Evolutionary conservation across 2,888 invertebrate genomes (phyloP).

Genomic region (Galeruca laticollis): DNA sequence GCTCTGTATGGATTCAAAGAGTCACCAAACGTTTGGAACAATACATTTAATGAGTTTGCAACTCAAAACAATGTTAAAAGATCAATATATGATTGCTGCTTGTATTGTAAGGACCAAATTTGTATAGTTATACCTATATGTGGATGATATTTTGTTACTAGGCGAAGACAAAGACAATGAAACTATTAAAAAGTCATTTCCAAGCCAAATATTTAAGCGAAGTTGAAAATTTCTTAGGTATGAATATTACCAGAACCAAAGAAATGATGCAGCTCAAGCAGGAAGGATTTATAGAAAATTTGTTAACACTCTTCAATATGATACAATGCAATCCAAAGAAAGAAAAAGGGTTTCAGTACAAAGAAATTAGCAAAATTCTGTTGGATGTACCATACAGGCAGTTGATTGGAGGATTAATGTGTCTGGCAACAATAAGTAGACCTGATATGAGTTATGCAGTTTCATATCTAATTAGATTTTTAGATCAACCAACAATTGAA

Average conservation of each 20-base stretch:
- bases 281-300: constrained; percentile 38
- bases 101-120: constrained; percentile 40
- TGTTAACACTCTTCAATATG: constrained; percentile 38
- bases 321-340: constrained; percentile 22
- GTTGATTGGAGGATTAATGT: constrained; percentile 45
- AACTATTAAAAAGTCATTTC: constrained; percentile 33
- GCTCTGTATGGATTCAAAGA: constrained; percentile 34
- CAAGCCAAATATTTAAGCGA: constrained; percentile 31
- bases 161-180: constrained; percentile 21
- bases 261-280: constrained; percentile 8
- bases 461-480: not conserved
- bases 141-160: constrained; percentile 39
- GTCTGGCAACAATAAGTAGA: constrained; percentile 36
- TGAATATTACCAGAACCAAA: constrained; percentile 29
- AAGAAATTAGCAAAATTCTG: constrained; percentile 28
- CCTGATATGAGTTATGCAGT: constrained; percentile 39
- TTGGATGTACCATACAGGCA: constrained; percentile 44
- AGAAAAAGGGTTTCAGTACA: constrained; percentile 43
- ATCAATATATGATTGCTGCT: constrained; percentile 39
- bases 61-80: constrained; percentile 37
- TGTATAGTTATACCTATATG: constrained; percentile 36
- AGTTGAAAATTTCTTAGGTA: constrained; percentile 41
- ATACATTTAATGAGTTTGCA: constrained; percentile 39
- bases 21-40: constrained; percentile 38
- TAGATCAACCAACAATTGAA: constrained; percentile 12